These are phyloP conservation scores for Allolobophora icterica DNA, from an alignment of 2,888 invertebrate species.

Conservation along the genomic window DNA sequence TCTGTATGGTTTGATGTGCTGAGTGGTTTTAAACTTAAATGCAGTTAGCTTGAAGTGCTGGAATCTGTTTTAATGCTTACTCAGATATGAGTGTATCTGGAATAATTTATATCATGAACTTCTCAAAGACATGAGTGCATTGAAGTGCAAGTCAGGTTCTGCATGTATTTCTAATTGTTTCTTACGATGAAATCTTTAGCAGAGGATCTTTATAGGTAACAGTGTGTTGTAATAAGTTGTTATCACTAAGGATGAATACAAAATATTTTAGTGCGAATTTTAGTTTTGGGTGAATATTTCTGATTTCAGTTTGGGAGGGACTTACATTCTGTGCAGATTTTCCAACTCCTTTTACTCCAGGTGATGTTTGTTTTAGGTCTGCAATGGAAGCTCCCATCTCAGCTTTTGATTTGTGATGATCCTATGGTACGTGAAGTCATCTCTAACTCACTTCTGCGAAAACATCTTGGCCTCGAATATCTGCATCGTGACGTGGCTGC, in stretches of 20 bases:
- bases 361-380: constrained; percentile 42
- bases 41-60: too few species aligned
- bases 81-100: too few species aligned
- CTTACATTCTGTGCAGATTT: neutral
- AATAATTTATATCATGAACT: too few species aligned
- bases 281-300: neutral
- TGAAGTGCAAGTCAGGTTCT: too few species aligned
- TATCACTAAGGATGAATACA: too few species aligned
- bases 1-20: neutral
- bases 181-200: too few species aligned
- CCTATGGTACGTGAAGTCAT: constrained; percentile 57
- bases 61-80: too few species aligned
- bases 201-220: too few species aligned
- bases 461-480: constrained; percentile 58
- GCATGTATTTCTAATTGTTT: too few species aligned
- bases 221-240: too few species aligned
- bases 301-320: neutral
- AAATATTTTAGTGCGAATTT: neutral
- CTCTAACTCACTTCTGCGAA: constrained; percentile 55
- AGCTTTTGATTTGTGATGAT: constrained; percentile 58
- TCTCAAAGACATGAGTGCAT: too few species aligned
- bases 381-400: constrained; percentile 60
- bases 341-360: neutral
- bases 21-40: too few species aligned
- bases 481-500: constrained; percentile 56